Percentiles rank a stretch among this genome's conserved stretches.
Evolutionary conservation across 2,888 invertebrate genomes (phyloP).

Genomic region (Cephonodes hylas): DNA sequence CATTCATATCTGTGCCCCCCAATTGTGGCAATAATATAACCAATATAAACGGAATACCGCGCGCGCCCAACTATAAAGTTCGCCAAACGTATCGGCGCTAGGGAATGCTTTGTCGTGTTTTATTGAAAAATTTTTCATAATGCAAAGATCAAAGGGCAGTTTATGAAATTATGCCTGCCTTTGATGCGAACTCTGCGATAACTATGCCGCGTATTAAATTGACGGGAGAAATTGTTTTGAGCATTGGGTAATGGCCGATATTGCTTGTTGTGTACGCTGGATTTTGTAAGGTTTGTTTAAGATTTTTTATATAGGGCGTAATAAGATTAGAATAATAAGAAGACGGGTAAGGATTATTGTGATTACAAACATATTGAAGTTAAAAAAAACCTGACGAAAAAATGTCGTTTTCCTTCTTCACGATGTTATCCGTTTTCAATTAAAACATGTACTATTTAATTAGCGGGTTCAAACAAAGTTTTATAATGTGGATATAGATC

Average conservation of each 20-base stretch:
- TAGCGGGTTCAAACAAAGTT: no score
- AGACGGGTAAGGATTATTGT: no score
- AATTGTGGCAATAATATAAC: background rate
- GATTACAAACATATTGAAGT: no score
- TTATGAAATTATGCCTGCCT: conserved; percentile 53
- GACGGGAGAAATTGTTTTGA: conserved; percentile 14
- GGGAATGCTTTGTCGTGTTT: conserved; percentile 50
- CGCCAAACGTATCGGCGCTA: conserved; percentile 13
- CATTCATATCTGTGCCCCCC: no score
- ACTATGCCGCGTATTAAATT: conserved; percentile 52
- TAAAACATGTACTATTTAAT: no score
- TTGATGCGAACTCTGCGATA: conserved; percentile 56
- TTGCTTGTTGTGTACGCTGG: background rate
- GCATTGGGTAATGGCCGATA: background rate
- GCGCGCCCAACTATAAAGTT: conserved; percentile 25
- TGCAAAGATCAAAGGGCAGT: conserved; percentile 54
- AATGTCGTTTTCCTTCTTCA: no score
- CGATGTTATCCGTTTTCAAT: no score
- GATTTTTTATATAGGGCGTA: no score
- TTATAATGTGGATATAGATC: no score
- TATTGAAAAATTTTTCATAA: conserved; percentile 66
- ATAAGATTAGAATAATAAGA: no score
- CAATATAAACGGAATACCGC: background rate
- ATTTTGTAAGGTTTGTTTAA: background rate
- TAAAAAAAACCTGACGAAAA: no score